Evolutionary conservation across 2,113 vertebrate genomes (phyloP), one percentile per base, ranked within the genome.

Genomic region (Chaenocephalus aceratus): DNA sequence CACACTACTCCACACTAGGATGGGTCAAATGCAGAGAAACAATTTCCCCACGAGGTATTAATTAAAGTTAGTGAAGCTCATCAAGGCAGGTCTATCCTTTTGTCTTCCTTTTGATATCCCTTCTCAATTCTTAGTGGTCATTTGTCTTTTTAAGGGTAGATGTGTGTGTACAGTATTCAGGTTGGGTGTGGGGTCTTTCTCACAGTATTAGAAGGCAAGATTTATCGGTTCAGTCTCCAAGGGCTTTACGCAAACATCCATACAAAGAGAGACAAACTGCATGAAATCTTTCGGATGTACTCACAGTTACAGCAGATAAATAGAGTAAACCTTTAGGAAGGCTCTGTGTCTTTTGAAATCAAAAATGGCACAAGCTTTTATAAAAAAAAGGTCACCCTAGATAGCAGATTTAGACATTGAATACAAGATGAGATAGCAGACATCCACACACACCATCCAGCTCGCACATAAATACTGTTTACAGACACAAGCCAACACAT

Each of bases 41-140:
- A 21, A 21, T 21, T 21, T n/a, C n/a, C n/a, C n/a, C n/a, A n/a
- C n/a, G n/a, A n/a, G n/a, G n/a, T n/a, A n/a, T n/a, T n/a, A n/a
- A n/a, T n/a, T n/a, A n/a, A 21, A 21, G 21, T 75, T 57, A 51
- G 53, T 44, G 49, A 23, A 41, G 57, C 60, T 85, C 51, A 75
- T 52, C 76, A 5, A 79, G 57, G 53, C 5, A 60, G 64, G 45
- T 53, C 53, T 66, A 13, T 66, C 41, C 72, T 81, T 85, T 83
- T 63, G 78, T 88, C 61, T 51, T 51, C 23, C 69, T 78, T 88
- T 81, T 77, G 77, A 86, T 82, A 82, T 82, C 49, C 56, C 53
- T 54, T 63, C 52, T 63, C 45, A 63, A 44, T 52, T 21, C 34
- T 83, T 36, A 36, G 21, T 49, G 65, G 59, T 62, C 59, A 66